phyloP scores from a whole-genome alignment of 2,113 vertebrate species.

The Geothlypis trichas region DNA sequence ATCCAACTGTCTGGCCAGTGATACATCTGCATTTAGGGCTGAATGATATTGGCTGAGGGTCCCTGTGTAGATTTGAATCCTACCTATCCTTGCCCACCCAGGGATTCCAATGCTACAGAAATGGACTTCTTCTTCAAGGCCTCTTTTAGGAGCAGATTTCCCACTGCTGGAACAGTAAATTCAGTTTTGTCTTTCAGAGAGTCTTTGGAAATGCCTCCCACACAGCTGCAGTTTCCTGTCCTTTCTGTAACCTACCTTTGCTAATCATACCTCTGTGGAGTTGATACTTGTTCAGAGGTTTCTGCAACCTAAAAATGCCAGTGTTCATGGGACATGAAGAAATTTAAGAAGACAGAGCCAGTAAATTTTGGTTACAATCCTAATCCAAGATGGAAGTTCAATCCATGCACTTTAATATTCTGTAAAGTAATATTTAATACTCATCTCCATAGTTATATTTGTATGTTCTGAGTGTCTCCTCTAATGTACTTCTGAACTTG shows the following conservation, averaged over 20 bases:
- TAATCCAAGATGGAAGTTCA: not conserved
- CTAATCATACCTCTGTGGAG: not conserved
- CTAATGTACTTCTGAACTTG: not conserved
- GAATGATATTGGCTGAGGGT: not conserved
- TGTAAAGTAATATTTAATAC: not conserved
- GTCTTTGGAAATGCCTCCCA: not conserved
- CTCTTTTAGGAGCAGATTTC: not conserved
- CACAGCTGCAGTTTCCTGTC: not conserved
- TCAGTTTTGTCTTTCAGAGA: not conserved
- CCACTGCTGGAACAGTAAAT: not conserved
- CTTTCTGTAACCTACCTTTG: not conserved
- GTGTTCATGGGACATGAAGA: not conserved
- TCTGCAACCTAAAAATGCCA: not conserved
- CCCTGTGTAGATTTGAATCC: not conserved
- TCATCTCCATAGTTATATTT: not conserved
- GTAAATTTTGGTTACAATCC: not conserved
- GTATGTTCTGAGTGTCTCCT: not conserved
- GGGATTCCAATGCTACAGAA: not conserved
- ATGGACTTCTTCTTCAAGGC: not conserved
- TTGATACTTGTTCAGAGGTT: not conserved
- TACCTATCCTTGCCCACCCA: not conserved
- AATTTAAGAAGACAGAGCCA: not conserved
- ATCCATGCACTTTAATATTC: not conserved
- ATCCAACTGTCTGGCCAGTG: not conserved
- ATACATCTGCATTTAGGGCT: not conserved